A percentile compares a stretch with the other conserved stretches of the same genome.
Evolutionary conservation across 2,888 invertebrate genomes (phyloP).

Genomic region (Ypsolopha scabrella): DNA sequence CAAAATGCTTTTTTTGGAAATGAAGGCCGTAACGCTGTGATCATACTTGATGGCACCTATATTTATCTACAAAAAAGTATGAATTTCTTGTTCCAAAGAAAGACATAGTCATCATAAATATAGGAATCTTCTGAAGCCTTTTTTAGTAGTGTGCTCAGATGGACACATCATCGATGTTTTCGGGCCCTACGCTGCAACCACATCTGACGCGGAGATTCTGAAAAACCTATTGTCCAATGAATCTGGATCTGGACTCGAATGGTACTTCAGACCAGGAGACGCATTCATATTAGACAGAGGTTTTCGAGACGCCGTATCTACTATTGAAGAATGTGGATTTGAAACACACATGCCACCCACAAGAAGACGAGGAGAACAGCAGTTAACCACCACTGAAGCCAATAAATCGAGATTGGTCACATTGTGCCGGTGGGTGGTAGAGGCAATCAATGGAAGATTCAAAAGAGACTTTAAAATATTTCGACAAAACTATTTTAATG

Average conservation of each 20-base stretch:
- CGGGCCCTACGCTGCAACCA: constrained; percentile 15
- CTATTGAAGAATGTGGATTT: not conserved
- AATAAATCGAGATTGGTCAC: constrained; percentile 2
- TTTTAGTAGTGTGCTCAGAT: constrained; percentile 14
- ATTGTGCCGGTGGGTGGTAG: constrained; percentile 2
- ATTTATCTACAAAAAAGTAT: constrained; percentile 4
- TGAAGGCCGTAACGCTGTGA: not conserved
- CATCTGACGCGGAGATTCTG: constrained; percentile 10
- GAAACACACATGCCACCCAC: constrained; percentile 1
- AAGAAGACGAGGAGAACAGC: not conserved
- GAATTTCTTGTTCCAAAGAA: constrained; percentile 6
- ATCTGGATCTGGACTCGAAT: not conserved
- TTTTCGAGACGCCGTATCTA: constrained; percentile 2
- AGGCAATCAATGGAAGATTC: constrained; percentile 1
- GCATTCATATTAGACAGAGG: constrained; percentile 4
- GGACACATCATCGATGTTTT: constrained; percentile 14
- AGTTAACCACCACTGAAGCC: not conserved
- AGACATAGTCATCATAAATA: constrained; percentile 14
- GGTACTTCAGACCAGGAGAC: constrained; percentile 1
- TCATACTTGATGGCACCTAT: constrained; percentile 4
- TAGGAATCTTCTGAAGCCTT: constrained; percentile 14
- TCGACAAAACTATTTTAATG: constrained; percentile 2
- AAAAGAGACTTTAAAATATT: too few relatives aligned
- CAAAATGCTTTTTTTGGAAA: constrained; percentile 1
- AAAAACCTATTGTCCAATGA: constrained; percentile 3